Evolutionary conservation across 2,113 vertebrate genomes (phyloP), one percentile per base, ranked within the genome.

Genomic region (Climacteris rufus): DNA sequence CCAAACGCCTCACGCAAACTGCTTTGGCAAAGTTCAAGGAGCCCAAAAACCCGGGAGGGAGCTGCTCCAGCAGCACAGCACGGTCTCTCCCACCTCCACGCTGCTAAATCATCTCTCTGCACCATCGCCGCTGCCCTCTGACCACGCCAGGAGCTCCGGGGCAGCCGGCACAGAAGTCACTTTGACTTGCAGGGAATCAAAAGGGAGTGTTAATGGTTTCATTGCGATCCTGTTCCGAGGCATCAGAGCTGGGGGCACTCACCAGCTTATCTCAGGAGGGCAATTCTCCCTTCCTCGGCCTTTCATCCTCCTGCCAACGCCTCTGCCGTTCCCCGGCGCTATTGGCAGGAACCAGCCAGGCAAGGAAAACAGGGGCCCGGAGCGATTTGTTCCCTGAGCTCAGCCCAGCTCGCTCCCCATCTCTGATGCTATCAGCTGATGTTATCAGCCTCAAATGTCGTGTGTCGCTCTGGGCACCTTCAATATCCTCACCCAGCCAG

Each of bases 231-330:
- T 47, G 61, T 35, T 87, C 64, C 1, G 25, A 79, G 40, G n/a
- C 69, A 74, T 15, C 53, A 8, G 54, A 90, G 83, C 86, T 47
- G 44, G 4, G 44, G 33, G 24, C 86, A 77, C 86, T 80, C 86
- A 20, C 6, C 30, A 30, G 15, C 63, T 83, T 68, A 85, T 86
- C 66, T 61, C 85, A 53, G 63, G 61, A 94, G 66, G 14, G 50
- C 50, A 76, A 66, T 59, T 75, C 88, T 79, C 60, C 52, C 28
- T 63, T 40, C 52, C 76, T 27, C 0, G 0, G 45, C 83, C 76
- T 87, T 87, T 79, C 17, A 87, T 83, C 69, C 77, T 61, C 13
- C 83, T 91, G 93, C 96, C 94, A 93, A 74, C 3, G 23, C 89
- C 72, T 74, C 39, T 6, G 14, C 63, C 19, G 8, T 70, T 76